Evolutionary conservation across 2,888 invertebrate genomes (phyloP).

Genomic region (Drosophila vallismaia): DNA sequence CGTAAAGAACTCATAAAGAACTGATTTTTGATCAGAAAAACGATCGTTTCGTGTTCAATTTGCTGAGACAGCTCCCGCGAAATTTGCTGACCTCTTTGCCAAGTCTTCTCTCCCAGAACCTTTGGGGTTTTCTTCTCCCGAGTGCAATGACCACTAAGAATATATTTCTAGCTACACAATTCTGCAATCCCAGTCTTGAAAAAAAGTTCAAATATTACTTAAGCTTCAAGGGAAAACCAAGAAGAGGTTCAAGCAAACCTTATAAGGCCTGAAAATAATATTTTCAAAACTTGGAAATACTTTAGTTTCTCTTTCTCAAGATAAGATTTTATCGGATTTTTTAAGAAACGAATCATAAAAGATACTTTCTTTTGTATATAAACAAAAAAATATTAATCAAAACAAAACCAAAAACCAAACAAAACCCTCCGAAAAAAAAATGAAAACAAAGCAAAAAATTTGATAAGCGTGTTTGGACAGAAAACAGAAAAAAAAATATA

Average conservation of each 20-base stretch:
- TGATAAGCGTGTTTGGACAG: not conserved
- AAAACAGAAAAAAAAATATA: not conserved
- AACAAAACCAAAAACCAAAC: constrained; percentile 13
- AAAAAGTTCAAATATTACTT: too few species aligned
- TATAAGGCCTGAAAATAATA: too few species aligned
- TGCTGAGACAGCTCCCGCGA: constrained; percentile 13
- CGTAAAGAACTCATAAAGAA: too few species aligned
- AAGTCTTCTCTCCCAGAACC: not conserved
- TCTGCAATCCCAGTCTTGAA: constrained; percentile 1
- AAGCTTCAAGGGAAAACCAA: too few species aligned
- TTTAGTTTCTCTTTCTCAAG: too few species aligned
- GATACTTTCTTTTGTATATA: not conserved
- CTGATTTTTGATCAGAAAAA: too few species aligned
- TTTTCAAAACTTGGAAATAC: too few species aligned
- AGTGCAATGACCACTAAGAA: constrained; percentile 18
- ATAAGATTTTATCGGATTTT: not conserved
- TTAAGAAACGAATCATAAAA: not conserved
- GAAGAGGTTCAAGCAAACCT: too few species aligned
- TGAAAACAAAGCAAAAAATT: constrained; percentile 8
- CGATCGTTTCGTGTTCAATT: too few species aligned
- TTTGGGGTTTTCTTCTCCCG: not conserved
- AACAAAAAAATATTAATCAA: constrained; percentile 24
- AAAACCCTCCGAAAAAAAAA: not conserved
- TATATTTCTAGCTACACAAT: not conserved
- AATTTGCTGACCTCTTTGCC: constrained; percentile 9